Evolutionary conservation across 1,140 invertebrate genomes (phyloP).

Genomic region (Aradophagus sp.): DNA sequence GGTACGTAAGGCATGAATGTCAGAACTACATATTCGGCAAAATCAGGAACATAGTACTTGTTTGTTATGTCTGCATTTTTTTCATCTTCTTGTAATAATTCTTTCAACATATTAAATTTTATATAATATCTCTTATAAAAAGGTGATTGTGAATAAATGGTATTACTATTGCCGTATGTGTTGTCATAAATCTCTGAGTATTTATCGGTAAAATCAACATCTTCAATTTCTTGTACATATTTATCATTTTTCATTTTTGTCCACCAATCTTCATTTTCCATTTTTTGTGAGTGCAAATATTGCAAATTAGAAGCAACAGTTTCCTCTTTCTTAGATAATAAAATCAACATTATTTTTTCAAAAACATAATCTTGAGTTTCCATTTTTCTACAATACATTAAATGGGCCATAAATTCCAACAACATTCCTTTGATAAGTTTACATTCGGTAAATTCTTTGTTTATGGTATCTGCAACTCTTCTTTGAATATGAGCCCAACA

Average conservation of each 20-base stretch:
- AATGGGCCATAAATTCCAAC: constrained; percentile 24
- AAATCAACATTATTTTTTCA: constrained; percentile 9
- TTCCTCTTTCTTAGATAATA: constrained; percentile 12
- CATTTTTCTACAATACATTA: constrained; percentile 27
- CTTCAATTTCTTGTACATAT: background rate
- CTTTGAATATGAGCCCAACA: constrained; percentile 43
- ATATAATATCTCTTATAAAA: constrained; percentile 27
- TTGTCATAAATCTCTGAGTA: constrained; percentile 1
- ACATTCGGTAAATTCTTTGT: constrained; percentile 2
- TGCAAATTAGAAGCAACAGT: constrained; percentile 10
- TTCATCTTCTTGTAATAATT: constrained; percentile 16
- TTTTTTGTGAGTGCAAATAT: constrained; percentile 24
- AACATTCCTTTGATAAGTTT: constrained; percentile 7
- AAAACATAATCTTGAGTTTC: constrained; percentile 16
- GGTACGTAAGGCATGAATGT: constrained; percentile 38
- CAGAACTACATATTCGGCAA: constrained; percentile 19
- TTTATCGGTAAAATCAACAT: background rate
- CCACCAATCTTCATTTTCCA: constrained; percentile 1
- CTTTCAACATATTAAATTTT: background rate
- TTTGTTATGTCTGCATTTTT: constrained; percentile 17
- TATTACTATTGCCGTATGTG: constrained; percentile 3
- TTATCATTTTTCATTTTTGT: constrained; percentile 17
- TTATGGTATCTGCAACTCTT: constrained; percentile 8
- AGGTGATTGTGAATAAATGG: constrained; percentile 15
- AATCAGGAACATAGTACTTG: constrained; percentile 31